These are phyloP conservation scores for Salvelinus sp. DNA, from an alignment of 2,113 vertebrate species.

Conservation along the genomic window DNA sequence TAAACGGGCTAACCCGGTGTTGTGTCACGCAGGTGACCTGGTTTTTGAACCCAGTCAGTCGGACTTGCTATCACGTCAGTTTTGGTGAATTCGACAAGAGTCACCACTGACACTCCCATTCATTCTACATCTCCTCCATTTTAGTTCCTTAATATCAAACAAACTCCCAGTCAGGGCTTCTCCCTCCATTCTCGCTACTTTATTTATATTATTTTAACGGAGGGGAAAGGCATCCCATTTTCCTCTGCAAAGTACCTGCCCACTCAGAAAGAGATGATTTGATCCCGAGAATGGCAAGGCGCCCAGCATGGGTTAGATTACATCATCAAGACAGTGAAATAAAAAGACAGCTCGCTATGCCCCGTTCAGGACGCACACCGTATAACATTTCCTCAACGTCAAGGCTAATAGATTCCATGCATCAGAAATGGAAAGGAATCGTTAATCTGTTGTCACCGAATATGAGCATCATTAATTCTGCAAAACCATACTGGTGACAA, in stretches of 20 bases:
- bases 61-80: too few species aligned
- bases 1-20: too few species aligned
- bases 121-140: not conserved
- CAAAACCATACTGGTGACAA: conserved; percentile 40
- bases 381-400: conserved; percentile 60
- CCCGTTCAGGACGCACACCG: conserved; percentile 56
- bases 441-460: conserved; percentile 63
- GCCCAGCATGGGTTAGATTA: conserved; percentile 50
- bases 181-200: conserved; percentile 28
- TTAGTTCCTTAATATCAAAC: not conserved
- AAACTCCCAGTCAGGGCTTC: conserved; percentile 11
- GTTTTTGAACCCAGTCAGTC: too few species aligned
- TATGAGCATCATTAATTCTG: conserved; percentile 53
- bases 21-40: too few species aligned
- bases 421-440: conserved; percentile 62
- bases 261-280: conserved; percentile 50
- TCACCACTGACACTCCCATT: too few species aligned
- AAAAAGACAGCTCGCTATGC: conserved; percentile 50
- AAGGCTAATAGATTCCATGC: conserved; percentile 55
- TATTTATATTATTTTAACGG: conserved; percentile 42
- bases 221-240: conserved; percentile 53
- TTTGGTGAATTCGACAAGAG: too few species aligned
- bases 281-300: conserved; percentile 55
- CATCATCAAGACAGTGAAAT: conserved; percentile 55
- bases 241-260: conserved; percentile 49